phyloP scores from a whole-genome alignment of 2,888 invertebrate species.

The Idaea dimidiata region DNA sequence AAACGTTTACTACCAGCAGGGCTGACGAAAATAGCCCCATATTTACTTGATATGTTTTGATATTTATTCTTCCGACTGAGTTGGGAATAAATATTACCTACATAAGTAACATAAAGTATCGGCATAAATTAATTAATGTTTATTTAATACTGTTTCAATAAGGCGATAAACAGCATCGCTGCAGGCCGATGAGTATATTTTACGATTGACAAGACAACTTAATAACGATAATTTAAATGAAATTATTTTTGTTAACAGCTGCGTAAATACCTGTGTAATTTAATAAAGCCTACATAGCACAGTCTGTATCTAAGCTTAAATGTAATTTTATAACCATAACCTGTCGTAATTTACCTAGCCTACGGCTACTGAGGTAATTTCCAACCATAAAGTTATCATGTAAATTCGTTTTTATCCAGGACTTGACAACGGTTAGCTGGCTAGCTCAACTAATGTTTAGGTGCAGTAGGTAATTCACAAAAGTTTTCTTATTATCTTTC shows the following conservation, averaged over 20 bases:
- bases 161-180: slow-evolving; percentile 21
- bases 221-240: slow-evolving; percentile 26
- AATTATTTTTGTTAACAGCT: slow-evolving; percentile 17
- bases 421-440: background rate
- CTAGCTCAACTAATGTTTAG: background rate
- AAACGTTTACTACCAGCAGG: slow-evolving; percentile 10
- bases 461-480: background rate
- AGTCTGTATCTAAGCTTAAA: slow-evolving; percentile 13
- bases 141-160: slow-evolving; percentile 21
- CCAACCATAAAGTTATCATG: background rate
- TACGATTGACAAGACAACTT: slow-evolving; percentile 23
- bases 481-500: slow-evolving; percentile 12
- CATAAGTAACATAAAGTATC: background rate
- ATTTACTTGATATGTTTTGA: background rate
- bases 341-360: slow-evolving; percentile 4
- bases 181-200: slow-evolving; percentile 24
- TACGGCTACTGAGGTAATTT: background rate
- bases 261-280: slow-evolving; percentile 11
- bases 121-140: slow-evolving; percentile 12
- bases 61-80: background rate
- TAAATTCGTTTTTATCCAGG: background rate
- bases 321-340: slow-evolving; percentile 18
- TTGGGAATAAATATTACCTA: background rate
- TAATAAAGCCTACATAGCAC: slow-evolving; percentile 1
- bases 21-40: background rate